Conservation (phyloP, 2,888 invertebrate genomes). For the Parochlus steinenii region DNA sequence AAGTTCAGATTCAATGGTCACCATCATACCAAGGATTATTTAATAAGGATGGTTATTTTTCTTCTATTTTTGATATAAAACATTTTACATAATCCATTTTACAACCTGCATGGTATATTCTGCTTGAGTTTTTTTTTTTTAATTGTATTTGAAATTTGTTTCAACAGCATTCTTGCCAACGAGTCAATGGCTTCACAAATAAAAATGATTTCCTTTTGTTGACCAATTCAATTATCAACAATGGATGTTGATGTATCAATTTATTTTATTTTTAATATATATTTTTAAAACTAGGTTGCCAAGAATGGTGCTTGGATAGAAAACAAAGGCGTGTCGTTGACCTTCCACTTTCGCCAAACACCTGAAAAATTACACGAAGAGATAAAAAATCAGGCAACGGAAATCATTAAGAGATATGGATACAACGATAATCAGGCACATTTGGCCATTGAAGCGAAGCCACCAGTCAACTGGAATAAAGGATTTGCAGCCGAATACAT, state of each 20-base stretch:
- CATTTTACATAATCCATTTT: background rate
- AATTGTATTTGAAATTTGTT: conserved; percentile 2
- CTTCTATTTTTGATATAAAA: too few relatives aligned
- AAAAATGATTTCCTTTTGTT: background rate
- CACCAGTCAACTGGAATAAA: conserved; percentile 65
- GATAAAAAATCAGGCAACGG: conserved; percentile 37
- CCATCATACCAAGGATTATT: too few relatives aligned
- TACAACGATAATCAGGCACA: conserved; percentile 49
- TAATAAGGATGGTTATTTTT: too few relatives aligned
- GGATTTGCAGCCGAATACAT: conserved; percentile 61
- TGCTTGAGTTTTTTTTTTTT: conserved; percentile 2
- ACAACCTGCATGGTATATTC: background rate
- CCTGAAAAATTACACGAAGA: conserved; percentile 37
- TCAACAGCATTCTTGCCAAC: too few relatives aligned
- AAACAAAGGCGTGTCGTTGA: conserved; percentile 52
- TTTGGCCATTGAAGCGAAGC: conserved; percentile 58
- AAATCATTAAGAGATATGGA: conserved; percentile 43
- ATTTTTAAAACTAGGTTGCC: conserved; percentile 33
- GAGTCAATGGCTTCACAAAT: too few relatives aligned
- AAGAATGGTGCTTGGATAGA: conserved; percentile 60
- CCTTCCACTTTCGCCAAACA: conserved; percentile 55
- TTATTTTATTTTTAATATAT: conserved; percentile 6
- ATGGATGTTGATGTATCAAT: conserved; percentile 5
- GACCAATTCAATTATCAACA: conserved; percentile 2
- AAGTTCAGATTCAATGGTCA: too few relatives aligned